Base-by-base conservation (phyloP, 2,797 vertebrate species). In the Xyrichtys novacula region DNA sequence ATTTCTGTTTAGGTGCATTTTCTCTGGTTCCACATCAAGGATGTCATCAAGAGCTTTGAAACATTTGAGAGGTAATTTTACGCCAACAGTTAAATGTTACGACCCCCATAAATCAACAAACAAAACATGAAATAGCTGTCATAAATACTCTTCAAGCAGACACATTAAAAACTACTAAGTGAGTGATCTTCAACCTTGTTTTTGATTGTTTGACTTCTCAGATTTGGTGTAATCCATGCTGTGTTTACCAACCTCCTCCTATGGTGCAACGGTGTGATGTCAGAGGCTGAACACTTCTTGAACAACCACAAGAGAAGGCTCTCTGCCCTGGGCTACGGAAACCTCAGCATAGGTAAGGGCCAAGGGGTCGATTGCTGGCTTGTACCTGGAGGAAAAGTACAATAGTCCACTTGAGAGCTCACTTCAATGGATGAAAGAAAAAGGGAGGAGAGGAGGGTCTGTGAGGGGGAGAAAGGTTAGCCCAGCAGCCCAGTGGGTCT, bases 161-260 rank as follows among this genome's bases (percentile, higher is more conserved):
- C n/a, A 47, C 7, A 31, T 50, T 4, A 34, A 16, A 5, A 22
- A 8, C 15, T 29, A 29, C 8, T 29, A n/a, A 9, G 0, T 11
- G 4, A 28, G 15, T n/a, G 20, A 4, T 56, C 42, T 25, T 57
- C 1, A 39, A 36, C n/a, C 9, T 59, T 22, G 14, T 52, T 67
- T 50, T 55, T 28, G 59, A 62, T 15, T 57, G 8, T 70, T 63
- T 78, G 31, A 65, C n/a, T 65, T 25, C 8, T 17, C 87, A 99
- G 98, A 83, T 99, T 99, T 63, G 98, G 98, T 5, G 95, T 99
- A 59, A 98, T 99, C 85, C 98, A 99, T 52, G 97, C 98, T 0
- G 97, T 99, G 66, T 98, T 98, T 83, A 99, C 98, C 62, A 99
- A 99, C 89, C 92, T 99, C 47, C 94, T 99, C 15, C 88, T 99